These are phyloP conservation scores for Euwallacea similis DNA, from an alignment of 1,140 invertebrate genomes.

Conservation along the genomic window DNA sequence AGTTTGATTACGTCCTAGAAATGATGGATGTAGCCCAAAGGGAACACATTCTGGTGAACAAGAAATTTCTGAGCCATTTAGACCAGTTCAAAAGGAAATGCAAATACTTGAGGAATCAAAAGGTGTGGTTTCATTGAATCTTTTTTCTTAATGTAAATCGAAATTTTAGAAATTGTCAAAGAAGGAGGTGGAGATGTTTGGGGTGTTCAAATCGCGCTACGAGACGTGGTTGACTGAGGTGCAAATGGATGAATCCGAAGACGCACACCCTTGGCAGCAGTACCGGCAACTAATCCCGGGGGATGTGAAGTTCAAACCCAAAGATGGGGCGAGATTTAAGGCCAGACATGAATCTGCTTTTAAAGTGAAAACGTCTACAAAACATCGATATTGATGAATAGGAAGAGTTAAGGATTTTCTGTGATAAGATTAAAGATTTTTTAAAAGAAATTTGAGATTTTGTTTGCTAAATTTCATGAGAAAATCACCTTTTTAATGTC, in stretches of 20 bases:
- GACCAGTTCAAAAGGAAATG: slow-evolving; percentile 57
- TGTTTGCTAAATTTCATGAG: too few relatives aligned
- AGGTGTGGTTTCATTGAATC: slow-evolving; percentile 49
- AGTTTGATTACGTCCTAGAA: slow-evolving; percentile 68
- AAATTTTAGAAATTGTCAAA: slow-evolving; percentile 46
- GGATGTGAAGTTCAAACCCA: slow-evolving; percentile 43
- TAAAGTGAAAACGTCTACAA: slow-evolving; percentile 45
- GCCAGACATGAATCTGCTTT: slow-evolving; percentile 44
- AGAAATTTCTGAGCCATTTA: slow-evolving; percentile 60
- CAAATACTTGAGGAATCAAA: slow-evolving; percentile 53
- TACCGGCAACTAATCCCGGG: slow-evolving; percentile 49
- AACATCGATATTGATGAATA: slow-evolving; percentile 11
- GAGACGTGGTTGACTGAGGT: slow-evolving; percentile 59
- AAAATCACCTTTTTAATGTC: too few relatives aligned
- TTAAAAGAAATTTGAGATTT: too few relatives aligned
- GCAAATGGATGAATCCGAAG: slow-evolving; percentile 56
- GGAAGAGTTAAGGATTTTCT: neutral
- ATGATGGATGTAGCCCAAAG: slow-evolving; percentile 66
- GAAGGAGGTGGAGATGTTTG: slow-evolving; percentile 51
- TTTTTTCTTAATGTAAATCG: slow-evolving; percentile 21
- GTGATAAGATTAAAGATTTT: neutral
- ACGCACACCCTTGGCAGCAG: slow-evolving; percentile 64
- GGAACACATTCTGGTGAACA: slow-evolving; percentile 63
- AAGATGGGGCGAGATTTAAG: slow-evolving; percentile 50
- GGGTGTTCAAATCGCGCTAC: slow-evolving; percentile 55